A percentile compares a stretch with the other conserved stretches of the same genome.
phyloP scores from a whole-genome alignment of 2,797 vertebrate genomes.

The Salarias fasciatus region DNA sequence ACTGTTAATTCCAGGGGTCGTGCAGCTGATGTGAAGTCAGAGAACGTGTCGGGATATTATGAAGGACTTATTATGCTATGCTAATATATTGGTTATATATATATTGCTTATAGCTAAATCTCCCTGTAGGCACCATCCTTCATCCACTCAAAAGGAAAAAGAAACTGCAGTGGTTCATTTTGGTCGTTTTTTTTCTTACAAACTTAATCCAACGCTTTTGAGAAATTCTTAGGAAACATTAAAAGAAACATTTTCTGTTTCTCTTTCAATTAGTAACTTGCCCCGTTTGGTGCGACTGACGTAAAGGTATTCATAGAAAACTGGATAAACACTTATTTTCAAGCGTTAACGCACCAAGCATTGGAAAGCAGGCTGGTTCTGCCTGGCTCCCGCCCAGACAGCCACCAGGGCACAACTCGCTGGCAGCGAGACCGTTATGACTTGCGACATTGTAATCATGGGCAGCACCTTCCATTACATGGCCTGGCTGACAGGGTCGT shows the following conservation, averaged over 20 bases:
- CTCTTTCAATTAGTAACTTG: constrained; percentile 34
- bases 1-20: constrained; percentile 59
- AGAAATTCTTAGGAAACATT: constrained; percentile 38
- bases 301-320: constrained; percentile 45
- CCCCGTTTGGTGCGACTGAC: constrained; percentile 25
- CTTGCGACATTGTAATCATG: constrained; percentile 83
- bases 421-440: constrained; percentile 75
- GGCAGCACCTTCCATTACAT: constrained; percentile 78
- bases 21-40: constrained; percentile 63
- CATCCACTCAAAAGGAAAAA: constrained; percentile 25
- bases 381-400: constrained; percentile 51
- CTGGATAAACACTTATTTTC: constrained; percentile 33
- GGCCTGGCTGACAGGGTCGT: constrained; percentile 76
- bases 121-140: constrained; percentile 30
- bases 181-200: constrained; percentile 23
- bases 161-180: constrained; percentile 19
- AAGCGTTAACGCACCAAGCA: constrained; percentile 9
- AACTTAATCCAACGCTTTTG: constrained; percentile 32
- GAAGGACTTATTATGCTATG: constrained; percentile 59
- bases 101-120: constrained; percentile 58
- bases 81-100: constrained; percentile 55
- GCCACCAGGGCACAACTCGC: constrained; percentile 58
- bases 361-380: constrained; percentile 16
- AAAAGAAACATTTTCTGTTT: constrained; percentile 24
- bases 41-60: constrained; percentile 51